Base-by-base conservation (phyloP, 2,113 vertebrate genomes). In the Chaetorhynchus papuensis region DNA sequence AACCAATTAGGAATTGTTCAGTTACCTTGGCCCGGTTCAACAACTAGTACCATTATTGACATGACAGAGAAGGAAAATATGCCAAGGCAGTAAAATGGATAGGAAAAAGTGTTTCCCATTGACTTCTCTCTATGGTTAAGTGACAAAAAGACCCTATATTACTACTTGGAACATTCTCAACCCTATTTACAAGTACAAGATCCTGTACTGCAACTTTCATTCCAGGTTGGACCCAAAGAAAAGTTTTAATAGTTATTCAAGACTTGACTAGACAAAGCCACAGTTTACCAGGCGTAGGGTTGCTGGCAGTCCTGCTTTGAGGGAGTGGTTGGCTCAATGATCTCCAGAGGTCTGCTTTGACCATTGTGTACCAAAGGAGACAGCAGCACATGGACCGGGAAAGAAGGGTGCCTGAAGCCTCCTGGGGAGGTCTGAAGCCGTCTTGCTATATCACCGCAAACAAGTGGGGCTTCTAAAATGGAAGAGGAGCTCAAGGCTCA, bases 221-320 rank as follows among this genome's bases (percentile, higher is more conserved):
- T 47, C 28, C 0, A 0, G 1, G 4, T 9, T 56, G 24, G 30
- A 66, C 35, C 11, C 14, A 19, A 31, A 27, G 33, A 44, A 90
- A 35, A 53, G 23, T 7, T 50, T 57, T 35, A 56, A 28, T 22
- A 56, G 15, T 74, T 65, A 74, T 18, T 70, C 17, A 56, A 49
- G 45, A 41, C 31, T 49, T 66, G 15, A 28, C 16, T 45, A 61
- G 23, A 64, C 9, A 85, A n/a, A 82, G 30, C 7, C 19, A 44
- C 14, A 45, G 33, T 1, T 50, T 23, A 50, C 11, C 26, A 79
- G 39, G 57, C 4, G 18, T 47, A 15, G 26, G 42, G 16, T 6
- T 13, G 6, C 39, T 85, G 20, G 13, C 39, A 53, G 24, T 54
- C 47, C 69, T 70, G 28, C 33, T 78, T 15, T 66, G 63, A 86